phyloP scores from a whole-genome alignment of 2,888 invertebrate genomes.

The Dicroscelio sp. region DNA sequence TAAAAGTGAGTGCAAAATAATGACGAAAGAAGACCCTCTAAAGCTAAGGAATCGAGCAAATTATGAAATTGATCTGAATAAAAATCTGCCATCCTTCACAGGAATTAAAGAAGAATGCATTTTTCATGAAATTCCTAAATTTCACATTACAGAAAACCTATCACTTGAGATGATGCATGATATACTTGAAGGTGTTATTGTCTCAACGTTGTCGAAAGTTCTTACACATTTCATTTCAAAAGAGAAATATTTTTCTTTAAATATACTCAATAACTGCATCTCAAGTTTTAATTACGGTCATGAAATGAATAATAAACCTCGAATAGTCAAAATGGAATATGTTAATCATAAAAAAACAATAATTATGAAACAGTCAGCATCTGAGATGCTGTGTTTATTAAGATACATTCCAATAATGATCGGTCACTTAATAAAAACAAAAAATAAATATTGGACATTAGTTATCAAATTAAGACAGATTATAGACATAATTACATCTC shows the following conservation, averaged over 20 bases:
- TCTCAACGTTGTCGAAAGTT: constrained; percentile 50
- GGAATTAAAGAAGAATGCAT: constrained; percentile 68
- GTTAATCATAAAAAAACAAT: not conserved
- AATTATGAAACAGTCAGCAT: constrained; percentile 66
- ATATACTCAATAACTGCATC: constrained; percentile 35
- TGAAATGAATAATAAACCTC: constrained; percentile 41
- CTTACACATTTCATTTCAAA: constrained; percentile 36
- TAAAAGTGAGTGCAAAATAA: constrained; percentile 33
- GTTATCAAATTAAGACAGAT: constrained; percentile 59
- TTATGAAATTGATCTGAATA: constrained; percentile 51
- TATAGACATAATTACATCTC: constrained; percentile 52
- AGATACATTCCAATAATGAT: constrained; percentile 70
- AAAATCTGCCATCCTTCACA: constrained; percentile 42
- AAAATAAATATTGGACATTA: constrained; percentile 65
- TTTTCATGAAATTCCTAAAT: constrained; percentile 59
- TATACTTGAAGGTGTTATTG: constrained; percentile 42
- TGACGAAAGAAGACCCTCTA: constrained; percentile 29
- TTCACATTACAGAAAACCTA: constrained; percentile 69
- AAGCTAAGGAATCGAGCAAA: constrained; percentile 28
- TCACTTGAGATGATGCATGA: constrained; percentile 71
- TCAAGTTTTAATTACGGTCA: constrained; percentile 36
- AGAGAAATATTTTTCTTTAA: constrained; percentile 45
- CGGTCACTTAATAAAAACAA: constrained; percentile 39
- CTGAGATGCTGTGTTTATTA: no score
- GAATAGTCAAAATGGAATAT: constrained; percentile 26